phyloP scores from a whole-genome alignment of 1,140 invertebrate genomes.

The Sminthurides bifidus region DNA sequence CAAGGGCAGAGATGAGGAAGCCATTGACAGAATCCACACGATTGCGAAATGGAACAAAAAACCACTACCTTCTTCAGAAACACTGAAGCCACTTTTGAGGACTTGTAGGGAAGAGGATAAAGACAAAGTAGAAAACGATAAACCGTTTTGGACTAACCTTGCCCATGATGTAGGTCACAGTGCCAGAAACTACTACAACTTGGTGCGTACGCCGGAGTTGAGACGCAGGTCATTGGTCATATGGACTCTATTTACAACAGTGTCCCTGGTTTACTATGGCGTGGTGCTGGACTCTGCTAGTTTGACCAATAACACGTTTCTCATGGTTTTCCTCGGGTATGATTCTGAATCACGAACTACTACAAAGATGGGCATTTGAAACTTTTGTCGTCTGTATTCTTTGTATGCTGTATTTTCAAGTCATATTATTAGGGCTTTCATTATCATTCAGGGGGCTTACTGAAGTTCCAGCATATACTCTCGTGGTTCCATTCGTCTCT shows the following conservation, averaged over 20 bases:
- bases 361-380: background rate
- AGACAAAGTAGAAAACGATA: background rate
- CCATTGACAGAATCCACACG: constrained; percentile 51
- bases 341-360: no score
- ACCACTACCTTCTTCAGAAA: constrained; percentile 16
- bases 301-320: constrained; percentile 21
- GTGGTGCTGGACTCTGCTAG: constrained; percentile 19
- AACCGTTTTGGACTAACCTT: background rate
- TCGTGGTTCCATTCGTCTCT: constrained; percentile 14
- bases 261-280: constrained; percentile 25
- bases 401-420: background rate
- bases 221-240: constrained; percentile 17
- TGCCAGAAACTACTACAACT: constrained; percentile 9
- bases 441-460: constrained; percentile 18
- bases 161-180: background rate
- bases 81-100: constrained; percentile 8
- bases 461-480: constrained; percentile 28
- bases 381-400: background rate
- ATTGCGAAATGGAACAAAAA: constrained; percentile 46
- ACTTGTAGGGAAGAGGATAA: constrained; percentile 9
- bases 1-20: constrained; percentile 55
- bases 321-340: constrained; percentile 26
- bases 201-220: constrained; percentile 18
- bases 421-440: background rate
- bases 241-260: constrained; percentile 22